These are phyloP conservation scores for Phaedon cochleariae DNA, from an alignment of 2,888 invertebrate species.

Conservation along the genomic window DNA sequence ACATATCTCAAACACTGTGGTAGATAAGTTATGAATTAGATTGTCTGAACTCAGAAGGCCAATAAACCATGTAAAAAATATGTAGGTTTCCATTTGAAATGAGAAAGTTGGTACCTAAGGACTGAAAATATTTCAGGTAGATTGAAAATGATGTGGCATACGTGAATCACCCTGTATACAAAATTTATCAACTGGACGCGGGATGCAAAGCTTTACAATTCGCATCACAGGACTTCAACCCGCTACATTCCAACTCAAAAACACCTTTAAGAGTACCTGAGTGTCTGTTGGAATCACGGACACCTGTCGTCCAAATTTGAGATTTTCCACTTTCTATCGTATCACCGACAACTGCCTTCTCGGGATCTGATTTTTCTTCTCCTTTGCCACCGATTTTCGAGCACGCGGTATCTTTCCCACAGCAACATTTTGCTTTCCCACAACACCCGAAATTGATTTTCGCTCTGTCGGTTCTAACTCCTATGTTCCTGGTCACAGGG, in stretches of 20 bases:
- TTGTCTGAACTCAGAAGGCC: no score
- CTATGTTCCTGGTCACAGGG: not conserved
- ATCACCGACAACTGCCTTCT: not conserved
- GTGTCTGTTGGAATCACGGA: slow-evolving; percentile 3
- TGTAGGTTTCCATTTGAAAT: no score
- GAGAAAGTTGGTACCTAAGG: no score
- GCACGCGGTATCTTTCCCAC: not conserved
- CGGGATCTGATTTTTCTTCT: slow-evolving; percentile 10
- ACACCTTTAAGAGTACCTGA: slow-evolving; percentile 15
- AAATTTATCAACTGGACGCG: no score
- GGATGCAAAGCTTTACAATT: not conserved
- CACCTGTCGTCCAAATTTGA: not conserved
- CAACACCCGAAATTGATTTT: slow-evolving; percentile 13
- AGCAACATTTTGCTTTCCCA: slow-evolving; percentile 1
- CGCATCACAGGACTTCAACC: not conserved
- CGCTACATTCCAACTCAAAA: slow-evolving; percentile 2
- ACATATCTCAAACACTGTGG: no score
- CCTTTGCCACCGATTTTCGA: not conserved
- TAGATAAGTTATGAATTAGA: no score
- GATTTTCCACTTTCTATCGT: not conserved
- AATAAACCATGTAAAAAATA: no score
- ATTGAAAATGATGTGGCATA: no score
- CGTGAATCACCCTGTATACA: no score
- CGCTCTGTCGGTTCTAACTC: not conserved
- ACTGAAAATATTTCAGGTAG: no score